phyloP scores from a whole-genome alignment of 2,113 vertebrate genomes.

The Zeus faber region DNA sequence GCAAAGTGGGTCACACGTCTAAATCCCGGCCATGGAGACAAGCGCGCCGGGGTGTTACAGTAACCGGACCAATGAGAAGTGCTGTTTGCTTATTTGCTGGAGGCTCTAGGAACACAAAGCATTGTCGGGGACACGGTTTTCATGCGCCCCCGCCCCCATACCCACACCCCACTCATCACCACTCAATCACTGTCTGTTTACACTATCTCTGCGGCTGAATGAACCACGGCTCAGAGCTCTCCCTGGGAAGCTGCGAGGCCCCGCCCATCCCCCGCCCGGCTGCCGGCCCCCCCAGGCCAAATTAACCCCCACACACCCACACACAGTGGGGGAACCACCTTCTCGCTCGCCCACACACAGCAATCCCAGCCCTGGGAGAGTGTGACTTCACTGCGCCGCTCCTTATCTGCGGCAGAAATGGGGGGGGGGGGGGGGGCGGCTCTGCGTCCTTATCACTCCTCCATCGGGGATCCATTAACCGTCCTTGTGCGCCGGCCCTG shows the following conservation, averaged over 20 bases:
- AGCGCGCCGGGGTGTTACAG: conserved; percentile 51
- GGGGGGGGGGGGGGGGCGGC: conserved; percentile 7
- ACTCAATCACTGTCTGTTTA: conserved; percentile 80
- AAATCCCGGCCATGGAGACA: conserved; percentile 39
- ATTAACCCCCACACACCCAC: conserved; percentile 12
- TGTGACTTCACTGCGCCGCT: conserved; percentile 46
- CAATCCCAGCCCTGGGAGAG: conserved; percentile 39
- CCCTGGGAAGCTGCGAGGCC: conserved; percentile 55
- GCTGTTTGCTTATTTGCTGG: conserved; percentile 65
- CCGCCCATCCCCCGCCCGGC: conserved; percentile 38
- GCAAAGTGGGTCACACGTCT: conserved; percentile 60
- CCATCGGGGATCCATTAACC: conserved; percentile 48
- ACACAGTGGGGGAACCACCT: conserved; percentile 30
- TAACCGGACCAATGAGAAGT: conserved; percentile 50
- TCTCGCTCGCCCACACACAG: conserved; percentile 39
- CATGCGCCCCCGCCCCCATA: conserved; percentile 59
- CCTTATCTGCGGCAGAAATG: conserved; percentile 70
- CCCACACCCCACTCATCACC: conserved; percentile 68
- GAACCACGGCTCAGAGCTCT: conserved; percentile 61
- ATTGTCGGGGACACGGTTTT: conserved; percentile 46
- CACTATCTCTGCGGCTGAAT: conserved; percentile 72
- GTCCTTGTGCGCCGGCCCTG: too few relatives aligned
- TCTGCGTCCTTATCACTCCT: conserved; percentile 50
- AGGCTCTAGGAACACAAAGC: conserved; percentile 65
- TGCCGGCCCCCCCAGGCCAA: not conserved